phyloP scores from a whole-genome alignment of 2,888 invertebrate species.

The Lepidocyrtoides sp. region DNA sequence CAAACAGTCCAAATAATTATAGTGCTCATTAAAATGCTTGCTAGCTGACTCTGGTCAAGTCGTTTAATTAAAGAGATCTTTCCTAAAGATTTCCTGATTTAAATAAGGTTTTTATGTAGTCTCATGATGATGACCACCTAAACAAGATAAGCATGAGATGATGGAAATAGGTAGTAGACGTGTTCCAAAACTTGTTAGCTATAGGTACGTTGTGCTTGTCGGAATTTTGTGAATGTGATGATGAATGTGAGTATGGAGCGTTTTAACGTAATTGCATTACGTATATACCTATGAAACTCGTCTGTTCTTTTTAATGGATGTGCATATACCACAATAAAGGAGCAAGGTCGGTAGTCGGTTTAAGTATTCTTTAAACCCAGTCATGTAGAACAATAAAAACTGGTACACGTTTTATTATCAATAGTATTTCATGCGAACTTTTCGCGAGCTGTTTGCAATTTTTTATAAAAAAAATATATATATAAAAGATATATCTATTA shows the following conservation, averaged over 20 bases:
- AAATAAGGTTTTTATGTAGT: not conserved
- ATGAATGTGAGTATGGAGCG: no score
- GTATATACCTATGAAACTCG: no score
- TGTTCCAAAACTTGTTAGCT: no score
- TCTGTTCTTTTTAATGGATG: no score
- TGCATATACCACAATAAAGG: not conserved
- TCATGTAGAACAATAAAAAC: not conserved
- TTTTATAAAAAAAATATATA: no score
- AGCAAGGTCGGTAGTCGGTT: conserved; percentile 24
- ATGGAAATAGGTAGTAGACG: no score
- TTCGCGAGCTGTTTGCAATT: no score
- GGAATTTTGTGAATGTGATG: no score
- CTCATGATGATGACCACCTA: not conserved
- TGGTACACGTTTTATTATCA: not conserved
- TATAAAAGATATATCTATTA: no score
- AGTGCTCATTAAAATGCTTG: not conserved
- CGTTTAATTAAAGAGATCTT: not conserved
- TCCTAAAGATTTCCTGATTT: not conserved
- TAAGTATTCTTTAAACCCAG: conserved; percentile 3
- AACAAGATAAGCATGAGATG: no score
- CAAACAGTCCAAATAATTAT: not conserved
- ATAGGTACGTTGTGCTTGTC: no score
- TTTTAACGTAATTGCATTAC: no score
- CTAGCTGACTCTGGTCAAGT: not conserved
- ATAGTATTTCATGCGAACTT: not conserved